Base-by-base conservation (phyloP, 2,797 vertebrate genomes). In the Neoniphon sammara region DNA sequence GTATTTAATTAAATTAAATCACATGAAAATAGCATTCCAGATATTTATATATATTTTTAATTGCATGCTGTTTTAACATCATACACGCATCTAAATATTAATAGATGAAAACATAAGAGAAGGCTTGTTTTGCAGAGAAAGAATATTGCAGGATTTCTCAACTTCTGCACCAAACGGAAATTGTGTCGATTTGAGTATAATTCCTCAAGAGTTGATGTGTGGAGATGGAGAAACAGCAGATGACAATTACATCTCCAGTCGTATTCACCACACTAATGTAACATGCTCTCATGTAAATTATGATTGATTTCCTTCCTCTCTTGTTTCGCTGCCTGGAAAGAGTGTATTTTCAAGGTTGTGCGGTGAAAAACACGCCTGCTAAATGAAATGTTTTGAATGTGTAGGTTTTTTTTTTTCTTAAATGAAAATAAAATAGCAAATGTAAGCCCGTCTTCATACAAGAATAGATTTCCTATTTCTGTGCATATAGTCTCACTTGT, bases 141-240 rank as follows among this genome's bases (percentile, higher is more conserved):
- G n/a, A 50, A 14, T 17, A 2, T 9, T 3, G 7, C 31, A 3
- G 31, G 3, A 31, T 14, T 46, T 36, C 1, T 14, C 39, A 42
- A 21, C 21, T 30, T 70, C 0, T 8, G 52, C 36, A 3, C 56
- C 74, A 70, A 75, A 66, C 67, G 53, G 42, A 61, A 73, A 69
- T 54, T 0, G 2, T 72, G 31, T 67, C 58, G 31, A 58, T 77
- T 68, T 50, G n/a, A 14, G 44, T 53, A 18, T 17, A 9, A 67
- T 78, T 71, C 54, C 7, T 62, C 2, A 34, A 52, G 61, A 56
- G 64, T 57, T 73, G 4, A 50, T 79, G 57, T 62, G 36, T 66
- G 52, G 31, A 69, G 59, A 47, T 12, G 23, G 46, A 14, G 20
- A n/a, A 59, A 46, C 42, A 7, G 1, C 11, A n/a, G 39, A 2